These are phyloP conservation scores for Pogona vitticeps DNA, from an alignment of 2,113 vertebrate genomes.

Conservation along the genomic window DNA sequence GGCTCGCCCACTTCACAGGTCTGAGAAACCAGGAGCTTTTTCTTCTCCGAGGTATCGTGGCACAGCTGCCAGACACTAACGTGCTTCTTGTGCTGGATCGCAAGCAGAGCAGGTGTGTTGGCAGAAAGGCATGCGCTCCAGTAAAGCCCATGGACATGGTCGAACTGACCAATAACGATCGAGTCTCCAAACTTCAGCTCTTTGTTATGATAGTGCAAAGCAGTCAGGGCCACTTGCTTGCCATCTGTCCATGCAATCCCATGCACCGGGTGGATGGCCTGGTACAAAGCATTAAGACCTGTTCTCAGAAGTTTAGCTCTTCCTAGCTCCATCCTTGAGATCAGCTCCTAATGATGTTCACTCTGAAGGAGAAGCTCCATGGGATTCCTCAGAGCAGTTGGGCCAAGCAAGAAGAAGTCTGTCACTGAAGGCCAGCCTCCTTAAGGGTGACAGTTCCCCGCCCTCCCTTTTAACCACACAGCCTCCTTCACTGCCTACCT, in stretches of 20 bases:
- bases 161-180: conserved; percentile 90
- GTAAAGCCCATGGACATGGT: conserved; percentile 88
- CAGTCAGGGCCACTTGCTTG: conserved; percentile 88
- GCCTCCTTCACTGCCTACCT: conserved; percentile 38
- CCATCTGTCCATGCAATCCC: conserved; percentile 97
- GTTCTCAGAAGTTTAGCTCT: conserved; percentile 90
- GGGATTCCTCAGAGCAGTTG: conserved; percentile 44
- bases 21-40: conserved; percentile 86
- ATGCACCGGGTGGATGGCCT: conserved; percentile 89
- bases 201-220: conserved; percentile 76
- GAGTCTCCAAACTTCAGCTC: conserved; percentile 88
- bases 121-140: conserved; percentile 83
- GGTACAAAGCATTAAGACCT: conserved; percentile 88
- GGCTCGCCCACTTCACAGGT: conserved; percentile 90
- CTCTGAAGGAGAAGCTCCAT: conserved; percentile 42
- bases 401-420: fast-evolving
- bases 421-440: not conserved
- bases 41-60: conserved; percentile 78
- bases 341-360: conserved; percentile 30
- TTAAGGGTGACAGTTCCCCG: conserved; percentile 37
- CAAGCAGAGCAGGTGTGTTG: conserved; percentile 81
- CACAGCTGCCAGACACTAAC: conserved; percentile 90
- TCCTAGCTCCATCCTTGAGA: conserved; percentile 89
- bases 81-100: conserved; percentile 91
- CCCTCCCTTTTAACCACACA: conserved; percentile 29